Conservation (phyloP, 2,888 invertebrate species). For the Stenodera caucasica region DNA sequence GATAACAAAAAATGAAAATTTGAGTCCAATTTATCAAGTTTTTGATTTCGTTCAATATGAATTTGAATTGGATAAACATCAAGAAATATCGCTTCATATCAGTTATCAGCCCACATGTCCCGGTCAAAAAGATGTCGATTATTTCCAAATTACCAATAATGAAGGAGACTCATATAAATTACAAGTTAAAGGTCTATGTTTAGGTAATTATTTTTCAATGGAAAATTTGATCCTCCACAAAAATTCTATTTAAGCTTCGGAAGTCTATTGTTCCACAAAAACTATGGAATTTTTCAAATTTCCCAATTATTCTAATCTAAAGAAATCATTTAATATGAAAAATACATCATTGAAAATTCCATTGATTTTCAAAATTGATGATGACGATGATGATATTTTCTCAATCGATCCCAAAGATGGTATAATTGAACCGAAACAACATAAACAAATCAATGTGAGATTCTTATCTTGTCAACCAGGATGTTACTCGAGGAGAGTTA, state of each 20-base stretch:
- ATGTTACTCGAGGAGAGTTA: slow-evolving; percentile 15
- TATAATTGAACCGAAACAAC: slow-evolving; percentile 8
- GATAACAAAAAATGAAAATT: slow-evolving; percentile 10
- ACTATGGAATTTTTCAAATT: slow-evolving; percentile 12
- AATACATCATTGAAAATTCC: slow-evolving; percentile 12
- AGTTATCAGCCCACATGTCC: slow-evolving; percentile 15
- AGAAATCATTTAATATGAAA: slow-evolving; percentile 13
- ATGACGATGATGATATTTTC: slow-evolving; percentile 12
- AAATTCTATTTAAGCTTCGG: slow-evolving; percentile 12
- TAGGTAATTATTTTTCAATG: slow-evolving; percentile 13
- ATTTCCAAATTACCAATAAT: slow-evolving; percentile 14
- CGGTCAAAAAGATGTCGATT: slow-evolving; percentile 12
- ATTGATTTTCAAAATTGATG: slow-evolving; percentile 17
- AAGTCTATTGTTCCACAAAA: slow-evolving; percentile 1
- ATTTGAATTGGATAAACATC: not conserved
- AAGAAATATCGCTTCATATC: slow-evolving; percentile 11
- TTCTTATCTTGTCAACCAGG: slow-evolving; percentile 10
- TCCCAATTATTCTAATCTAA: not conserved
- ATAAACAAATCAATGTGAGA: slow-evolving; percentile 12
- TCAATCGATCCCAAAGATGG: slow-evolving; percentile 9
- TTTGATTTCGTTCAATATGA: slow-evolving; percentile 24
- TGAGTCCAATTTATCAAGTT: slow-evolving; percentile 18
- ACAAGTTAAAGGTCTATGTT: slow-evolving; percentile 12
- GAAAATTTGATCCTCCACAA: not conserved
- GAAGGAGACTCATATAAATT: slow-evolving; percentile 7